A percentile compares a stretch with the other conserved stretches of the same genome.
phyloP scores from a whole-genome alignment of 2,888 invertebrate species.

The Drosophila rubida region DNA sequence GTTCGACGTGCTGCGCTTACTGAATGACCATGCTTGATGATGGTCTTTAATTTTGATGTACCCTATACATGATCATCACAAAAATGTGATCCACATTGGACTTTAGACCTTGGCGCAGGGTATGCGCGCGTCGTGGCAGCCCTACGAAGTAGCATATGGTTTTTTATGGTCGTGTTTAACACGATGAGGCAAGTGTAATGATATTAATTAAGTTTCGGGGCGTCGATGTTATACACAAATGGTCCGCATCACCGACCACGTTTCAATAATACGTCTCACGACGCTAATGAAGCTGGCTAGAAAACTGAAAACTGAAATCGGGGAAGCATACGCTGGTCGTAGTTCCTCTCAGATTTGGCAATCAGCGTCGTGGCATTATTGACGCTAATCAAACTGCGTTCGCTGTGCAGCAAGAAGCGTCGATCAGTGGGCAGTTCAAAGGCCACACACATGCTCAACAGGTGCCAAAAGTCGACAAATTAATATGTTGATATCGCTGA shows the following conservation, averaged over 20 bases:
- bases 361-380: not conserved
- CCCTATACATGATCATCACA: not conserved
- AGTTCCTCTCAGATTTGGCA: not conserved
- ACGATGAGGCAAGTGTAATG: constrained; percentile 44
- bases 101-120: not conserved
- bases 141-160: not conserved
- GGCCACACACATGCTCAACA: not conserved
- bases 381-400: constrained; percentile 2
- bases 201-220: constrained; percentile 66
- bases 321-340: not conserved
- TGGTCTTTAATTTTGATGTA: constrained; percentile 10
- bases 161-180: constrained; percentile 42
- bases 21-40: constrained; percentile 37
- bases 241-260: constrained; percentile 27
- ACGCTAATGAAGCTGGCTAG: constrained; percentile 60
- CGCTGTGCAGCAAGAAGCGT: not conserved
- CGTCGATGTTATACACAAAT: constrained; percentile 42
- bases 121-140: constrained; percentile 5
- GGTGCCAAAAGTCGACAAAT: not conserved
- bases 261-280: constrained; percentile 23
- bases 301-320: constrained; percentile 8
- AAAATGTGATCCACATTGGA: not conserved
- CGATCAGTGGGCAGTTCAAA: not conserved
- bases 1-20: constrained; percentile 60
- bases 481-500: not conserved